phyloP scores from a whole-genome alignment of 2,797 vertebrate genomes.

The Spinus olivaceus region DNA sequence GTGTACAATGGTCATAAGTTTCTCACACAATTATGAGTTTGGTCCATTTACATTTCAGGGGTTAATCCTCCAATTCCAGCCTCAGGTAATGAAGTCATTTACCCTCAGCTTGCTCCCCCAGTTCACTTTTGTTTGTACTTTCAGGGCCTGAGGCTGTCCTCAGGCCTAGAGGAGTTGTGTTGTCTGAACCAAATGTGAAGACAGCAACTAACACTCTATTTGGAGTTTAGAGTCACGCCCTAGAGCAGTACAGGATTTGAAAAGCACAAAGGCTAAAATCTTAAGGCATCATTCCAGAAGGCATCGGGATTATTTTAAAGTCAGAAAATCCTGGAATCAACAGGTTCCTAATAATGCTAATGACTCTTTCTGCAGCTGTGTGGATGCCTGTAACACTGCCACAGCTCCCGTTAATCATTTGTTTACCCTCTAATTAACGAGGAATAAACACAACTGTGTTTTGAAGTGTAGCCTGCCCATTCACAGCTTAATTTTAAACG shows the following conservation, averaged over 20 bases:
- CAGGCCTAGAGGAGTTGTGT: not conserved
- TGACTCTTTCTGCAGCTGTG: not conserved
- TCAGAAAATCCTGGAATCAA: not conserved
- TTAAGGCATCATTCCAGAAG: not conserved
- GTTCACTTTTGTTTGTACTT: not conserved
- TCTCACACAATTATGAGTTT: not conserved
- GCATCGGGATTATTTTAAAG: not conserved
- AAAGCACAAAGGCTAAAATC: not conserved
- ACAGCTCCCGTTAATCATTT: not conserved
- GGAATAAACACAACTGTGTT: not conserved
- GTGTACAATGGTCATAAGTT: accelerated
- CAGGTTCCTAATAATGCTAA: not conserved
- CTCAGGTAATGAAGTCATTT: not conserved
- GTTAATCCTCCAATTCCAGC: not conserved
- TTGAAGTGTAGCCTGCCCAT: not conserved
- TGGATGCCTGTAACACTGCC: not conserved
- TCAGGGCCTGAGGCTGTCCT: not conserved
- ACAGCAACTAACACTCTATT: not conserved
- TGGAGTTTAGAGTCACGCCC: no score
- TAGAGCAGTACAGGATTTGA: not conserved
- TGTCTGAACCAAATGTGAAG: not conserved
- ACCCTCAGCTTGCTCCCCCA: not conserved
- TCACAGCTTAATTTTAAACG: not conserved
- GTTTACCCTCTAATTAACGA: not conserved
- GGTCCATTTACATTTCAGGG: not conserved